Base-by-base conservation (phyloP, 2,113 vertebrate species). In the Sturnira hondurensis region DNA sequence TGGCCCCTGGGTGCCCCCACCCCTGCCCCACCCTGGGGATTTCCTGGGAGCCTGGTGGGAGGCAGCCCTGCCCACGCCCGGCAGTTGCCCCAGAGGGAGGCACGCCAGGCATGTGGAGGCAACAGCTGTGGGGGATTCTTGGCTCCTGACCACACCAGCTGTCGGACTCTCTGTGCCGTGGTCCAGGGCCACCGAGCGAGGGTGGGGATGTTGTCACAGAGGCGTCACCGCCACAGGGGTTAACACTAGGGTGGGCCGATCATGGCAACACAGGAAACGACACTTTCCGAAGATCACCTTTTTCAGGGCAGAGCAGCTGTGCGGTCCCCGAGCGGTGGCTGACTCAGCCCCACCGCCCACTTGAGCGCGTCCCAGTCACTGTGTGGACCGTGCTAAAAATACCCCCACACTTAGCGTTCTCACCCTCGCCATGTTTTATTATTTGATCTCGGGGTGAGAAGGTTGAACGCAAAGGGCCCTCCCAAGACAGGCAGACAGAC, bases 61-160 rank as follows among this genome's bases (percentile, higher is more conserved):
- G 61, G 28, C 58, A 61, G 58, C 31, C 3, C 4, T 12, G 43
- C 67, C 41, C 58, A 19, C 17, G 33, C 92, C 86, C 58, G 83
- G 83, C 96, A 94, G 88, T 78, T 91, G 96, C 88, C 65, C 7
- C 3, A 77, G 52, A 4, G 12, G n/a, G 6, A 88, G 95, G 92
- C 77, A 86, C 26, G 95, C 17, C 41, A 31, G 93, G 86, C 65
- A 98, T 97, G 92, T 2, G 41, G 12, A 24, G 9, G 10, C 8
- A 8, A 84, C 97, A 98, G 97, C 97, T 98, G 97, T 70, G 19
- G 78, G 47, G 76, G 74, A 97, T 96, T 96, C 93, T 74, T 95
- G 26, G 91, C 20, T 76, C 19, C 22, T 84, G 91, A 83, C 97
- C 95, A 63, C 88, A 91, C 41, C 86, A 94, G 93, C 95, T 94